Evolutionary conservation across 2,113 vertebrate species (phyloP).

Genomic region (Taurulus bubalis): DNA sequence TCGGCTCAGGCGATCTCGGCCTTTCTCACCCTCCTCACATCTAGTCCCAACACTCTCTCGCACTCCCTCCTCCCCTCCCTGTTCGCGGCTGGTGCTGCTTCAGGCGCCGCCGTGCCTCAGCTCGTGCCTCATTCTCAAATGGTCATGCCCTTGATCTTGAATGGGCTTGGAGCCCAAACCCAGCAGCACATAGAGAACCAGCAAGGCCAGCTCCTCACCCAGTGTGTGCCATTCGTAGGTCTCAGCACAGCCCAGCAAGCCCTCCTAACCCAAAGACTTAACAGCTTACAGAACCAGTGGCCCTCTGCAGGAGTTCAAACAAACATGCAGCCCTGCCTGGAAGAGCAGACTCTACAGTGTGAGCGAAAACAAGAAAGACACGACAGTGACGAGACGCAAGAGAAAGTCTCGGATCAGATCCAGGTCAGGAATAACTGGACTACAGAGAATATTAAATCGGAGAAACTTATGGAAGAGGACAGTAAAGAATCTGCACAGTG

Average conservation of each 20-base stretch:
- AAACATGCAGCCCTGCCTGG: conserved; percentile 50
- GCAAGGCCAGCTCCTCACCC: conserved; percentile 80
- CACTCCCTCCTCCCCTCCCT: conserved; percentile 82
- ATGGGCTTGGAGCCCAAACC: conserved; percentile 81
- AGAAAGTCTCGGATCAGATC: conserved; percentile 45
- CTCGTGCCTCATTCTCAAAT: conserved; percentile 84
- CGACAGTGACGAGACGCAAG: conserved; percentile 24
- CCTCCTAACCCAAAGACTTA: conserved; percentile 84
- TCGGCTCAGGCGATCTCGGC: conserved; percentile 85
- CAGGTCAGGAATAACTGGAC: conserved; percentile 31
- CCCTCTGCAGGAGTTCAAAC: conserved; percentile 66
- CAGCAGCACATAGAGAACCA: conserved; percentile 80
- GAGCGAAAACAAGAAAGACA: conserved; percentile 53
- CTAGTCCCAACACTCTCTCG: conserved; percentile 77
- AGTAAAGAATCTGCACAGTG: conserved; percentile 47
- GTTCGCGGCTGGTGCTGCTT: conserved; percentile 71
- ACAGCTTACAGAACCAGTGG: conserved; percentile 83
- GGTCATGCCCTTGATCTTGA: conserved; percentile 85
- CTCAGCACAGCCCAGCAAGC: conserved; percentile 84
- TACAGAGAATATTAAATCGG: conserved; percentile 41
- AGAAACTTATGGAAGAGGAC: conserved; percentile 50
- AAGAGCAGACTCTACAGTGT: conserved; percentile 62
- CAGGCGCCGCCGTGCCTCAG: conserved; percentile 75
- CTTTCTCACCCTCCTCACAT: conserved; percentile 86
- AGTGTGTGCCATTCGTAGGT: conserved; percentile 83